Evolutionary conservation across 2,888 invertebrate genomes (phyloP).

Genomic region (Tryphoninae sp.): DNA sequence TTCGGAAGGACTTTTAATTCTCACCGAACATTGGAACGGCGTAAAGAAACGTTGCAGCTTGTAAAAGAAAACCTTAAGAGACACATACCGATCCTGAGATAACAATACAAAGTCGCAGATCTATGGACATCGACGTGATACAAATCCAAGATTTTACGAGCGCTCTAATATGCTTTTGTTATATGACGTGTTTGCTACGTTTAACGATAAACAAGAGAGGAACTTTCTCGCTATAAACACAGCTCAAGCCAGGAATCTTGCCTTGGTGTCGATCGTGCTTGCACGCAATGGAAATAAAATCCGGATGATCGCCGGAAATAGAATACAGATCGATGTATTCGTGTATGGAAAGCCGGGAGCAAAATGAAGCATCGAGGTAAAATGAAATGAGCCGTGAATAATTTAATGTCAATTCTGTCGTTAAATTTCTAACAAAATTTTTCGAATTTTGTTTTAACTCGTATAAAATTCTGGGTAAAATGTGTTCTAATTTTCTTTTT

Average conservation of each 20-base stretch:
- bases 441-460: too few relatives aligned
- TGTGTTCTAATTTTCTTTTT: too few relatives aligned
- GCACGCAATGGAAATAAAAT: constrained; percentile 32
- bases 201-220: constrained; percentile 29
- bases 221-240: constrained; percentile 45
- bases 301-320: constrained; percentile 24
- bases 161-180: constrained; percentile 8
- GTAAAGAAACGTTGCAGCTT: constrained; percentile 8
- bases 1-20: constrained; percentile 32
- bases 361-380: too few relatives aligned
- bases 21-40: constrained; percentile 37
- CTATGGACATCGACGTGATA: background rate
- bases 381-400: too few relatives aligned
- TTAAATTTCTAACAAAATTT: too few relatives aligned
- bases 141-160: constrained; percentile 21
- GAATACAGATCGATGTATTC: background rate
- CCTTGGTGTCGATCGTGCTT: constrained; percentile 27
- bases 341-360: too few relatives aligned
- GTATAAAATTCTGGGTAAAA: too few relatives aligned
- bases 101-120: constrained; percentile 28
- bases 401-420: too few relatives aligned
- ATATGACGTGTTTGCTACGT: constrained; percentile 25
- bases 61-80: background rate
- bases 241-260: constrained; percentile 30
- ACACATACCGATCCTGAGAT: constrained; percentile 7